Base-by-base conservation (phyloP, 2,797 vertebrate genomes). In the Melanogrammus aeglefinus region DNA sequence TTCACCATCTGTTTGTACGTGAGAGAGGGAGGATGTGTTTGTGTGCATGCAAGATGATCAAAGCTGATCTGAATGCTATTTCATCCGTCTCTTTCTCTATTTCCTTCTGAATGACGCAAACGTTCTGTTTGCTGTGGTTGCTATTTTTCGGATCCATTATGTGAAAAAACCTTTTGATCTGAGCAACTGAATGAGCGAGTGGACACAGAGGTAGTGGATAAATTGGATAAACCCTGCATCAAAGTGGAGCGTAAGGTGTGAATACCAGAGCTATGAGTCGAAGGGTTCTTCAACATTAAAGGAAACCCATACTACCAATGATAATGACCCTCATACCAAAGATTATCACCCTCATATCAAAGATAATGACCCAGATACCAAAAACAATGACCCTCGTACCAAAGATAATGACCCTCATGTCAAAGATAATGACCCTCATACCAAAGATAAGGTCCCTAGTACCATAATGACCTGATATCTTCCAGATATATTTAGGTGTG, bases 61-160 rank as follows among this genome's bases (percentile, higher is more conserved):
- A 74, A 75, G 80, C 78, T 74, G 76, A 85, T 75, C 77, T 82
- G 74, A 83, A 85, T 80, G 75, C 70, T 12, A 82, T 66, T 80
- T 78, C 79, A 82, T 85, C 79, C 72, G 70, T 85, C 84, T 81
- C 75, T 79, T 74, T 78, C 70, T 74, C 35, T 36, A 75, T 88
- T 85, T 84, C 81, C 41, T 14, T 73, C 41, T 72, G 78, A 74
- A 47, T 83, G 81, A 82, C 77, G 76, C 78, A 77, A 78, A 85
- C 75, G 44, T 78, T 77, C 77, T 78, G 77, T 78, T 81, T 74
- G 78, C 38, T 24, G n/a, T 21, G 72, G 76, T 78, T 71, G 76
- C 77, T 76, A 78, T 74, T 85, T 80, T 83, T 81, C 76, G 79
- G 77, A 76, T 82, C 78, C 82, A 86, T 89, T 87, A 81, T 51